phyloP scores from a whole-genome alignment of 2,113 vertebrate genomes.

The Pandion haliaetus region DNA sequence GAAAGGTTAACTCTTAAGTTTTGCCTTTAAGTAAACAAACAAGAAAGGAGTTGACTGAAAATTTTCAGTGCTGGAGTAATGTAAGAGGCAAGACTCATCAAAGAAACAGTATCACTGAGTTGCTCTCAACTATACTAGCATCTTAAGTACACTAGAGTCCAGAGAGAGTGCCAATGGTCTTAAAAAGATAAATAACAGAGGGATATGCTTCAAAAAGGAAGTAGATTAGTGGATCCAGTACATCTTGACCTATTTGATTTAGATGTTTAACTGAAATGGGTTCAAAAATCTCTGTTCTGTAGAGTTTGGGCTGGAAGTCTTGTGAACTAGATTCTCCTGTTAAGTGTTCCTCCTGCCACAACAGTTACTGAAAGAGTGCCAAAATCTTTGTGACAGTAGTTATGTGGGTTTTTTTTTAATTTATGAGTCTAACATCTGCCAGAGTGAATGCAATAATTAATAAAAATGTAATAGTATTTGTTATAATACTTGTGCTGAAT shows the following conservation, averaged over 20 bases:
- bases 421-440: not conserved
- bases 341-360: not conserved
- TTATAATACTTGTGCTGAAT: not conserved
- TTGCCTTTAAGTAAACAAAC: not conserved
- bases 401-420: not conserved
- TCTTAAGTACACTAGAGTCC: not conserved
- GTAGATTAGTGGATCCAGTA: not conserved
- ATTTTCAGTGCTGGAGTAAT: not conserved
- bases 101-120: not conserved
- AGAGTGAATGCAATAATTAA: not conserved
- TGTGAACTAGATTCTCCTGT: not conserved
- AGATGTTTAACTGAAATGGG: not conserved
- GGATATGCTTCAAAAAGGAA: not conserved
- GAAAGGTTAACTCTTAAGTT: not conserved
- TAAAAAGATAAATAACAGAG: not conserved
- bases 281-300: not conserved
- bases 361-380: not conserved
- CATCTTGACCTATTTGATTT: not conserved
- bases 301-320: not conserved
- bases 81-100: not conserved
- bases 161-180: not conserved
- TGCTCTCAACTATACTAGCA: not conserved
- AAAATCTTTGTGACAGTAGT: not conserved
- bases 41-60: not conserved
- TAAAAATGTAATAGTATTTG: not conserved